Base-by-base conservation (phyloP, 2,888 invertebrate genomes). In the Lacanobia oleracea region DNA sequence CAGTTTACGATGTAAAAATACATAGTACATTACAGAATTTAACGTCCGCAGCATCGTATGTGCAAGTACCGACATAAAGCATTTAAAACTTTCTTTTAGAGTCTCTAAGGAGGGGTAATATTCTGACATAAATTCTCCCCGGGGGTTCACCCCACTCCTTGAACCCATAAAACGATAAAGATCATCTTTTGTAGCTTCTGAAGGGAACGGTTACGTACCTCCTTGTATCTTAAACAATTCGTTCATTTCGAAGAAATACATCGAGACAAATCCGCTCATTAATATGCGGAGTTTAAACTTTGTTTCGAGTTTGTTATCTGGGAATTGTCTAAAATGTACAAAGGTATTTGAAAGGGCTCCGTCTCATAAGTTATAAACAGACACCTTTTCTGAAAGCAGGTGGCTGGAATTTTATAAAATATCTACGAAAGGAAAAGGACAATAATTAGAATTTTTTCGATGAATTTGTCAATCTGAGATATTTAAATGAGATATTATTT, bases 41-140 rank as follows among this genome's bases (percentile, higher is more conserved):
- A 84, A 88, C 76, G 71, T 82, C 71, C 73, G 67, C 81, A 84
- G 82, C 86, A 83, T 86, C 81, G 86, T 84, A 87, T 87, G 85
- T 85, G 85, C 83, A 87, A 91, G 91, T 88, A 88, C 88, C 84
- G 82, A 84, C 89, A 89, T 93, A 92, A 93, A 92, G 87, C 92
- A 91, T 93, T 93, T 92, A 92, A 93, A 93, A 94, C 90, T 93
- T 93, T 92, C 90, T 92, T 93, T 93, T 91, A 92, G 88, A 91
- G 92, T 88, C 91, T 89, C 88, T 85, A 79, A 88, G 89, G 88
- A 90, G 88, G 88, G 87, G 89, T 91, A 89, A 92, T 92, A 91
- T 91, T 90, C 88, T 77, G 84, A 89, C 91, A 92, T 93, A 93
- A 94, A 94, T 92, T 90, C 89, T 89, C 89, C 87, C 86, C 79